Base-by-base conservation (phyloP, 2,797 vertebrate genomes). In the Hapalemur alaotrensis region DNA sequence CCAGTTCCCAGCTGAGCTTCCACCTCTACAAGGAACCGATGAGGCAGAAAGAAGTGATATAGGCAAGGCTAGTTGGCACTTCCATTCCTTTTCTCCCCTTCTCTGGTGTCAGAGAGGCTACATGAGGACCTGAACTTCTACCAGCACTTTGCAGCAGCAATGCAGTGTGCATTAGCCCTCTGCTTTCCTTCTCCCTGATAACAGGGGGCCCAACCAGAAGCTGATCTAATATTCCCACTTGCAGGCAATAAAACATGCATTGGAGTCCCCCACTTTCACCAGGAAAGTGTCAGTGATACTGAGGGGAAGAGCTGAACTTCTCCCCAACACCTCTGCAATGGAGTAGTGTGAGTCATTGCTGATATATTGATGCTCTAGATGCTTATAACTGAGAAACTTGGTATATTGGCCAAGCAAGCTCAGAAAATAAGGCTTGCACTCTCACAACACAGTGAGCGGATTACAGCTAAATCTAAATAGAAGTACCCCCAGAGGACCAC, bases 391-490 rank as follows among this genome's bases (percentile, higher is more conserved):
- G 11, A 46, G 48, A 83, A 57, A 46, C 30, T 48, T n/a, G 41
- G 6, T 18, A 5, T 69, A 28, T 5, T 59, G 28, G 20, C 7
- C 28, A 78, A 6, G 10, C 7, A 90, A 41, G 20, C 13, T 38
- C n/a, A 76, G n/a, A 70, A 32, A 84, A 50, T 28, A 57, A 25
- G 41, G 1, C 14, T 43, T 28, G 9, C 28, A 38, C 11, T 1
- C 5, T 32, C 46, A 67, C 7, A 32, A 43, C 8, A 7, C 32
- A 67, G 7, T 32, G 0, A 46, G 43, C 2, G 9, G 2, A 6
- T 61, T 59, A 69, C 30, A 38, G 14, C 28, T 46, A 41, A 48
- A 22, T 50, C 14, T 61, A 79, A 52, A 17, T 5, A 80, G 35
- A 65, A 59, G 70, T 22, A 59, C 17, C 52, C 52, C 17, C 7